Base-by-base conservation (phyloP, 2,113 vertebrate species). In the Pleuronectes platessa region DNA sequence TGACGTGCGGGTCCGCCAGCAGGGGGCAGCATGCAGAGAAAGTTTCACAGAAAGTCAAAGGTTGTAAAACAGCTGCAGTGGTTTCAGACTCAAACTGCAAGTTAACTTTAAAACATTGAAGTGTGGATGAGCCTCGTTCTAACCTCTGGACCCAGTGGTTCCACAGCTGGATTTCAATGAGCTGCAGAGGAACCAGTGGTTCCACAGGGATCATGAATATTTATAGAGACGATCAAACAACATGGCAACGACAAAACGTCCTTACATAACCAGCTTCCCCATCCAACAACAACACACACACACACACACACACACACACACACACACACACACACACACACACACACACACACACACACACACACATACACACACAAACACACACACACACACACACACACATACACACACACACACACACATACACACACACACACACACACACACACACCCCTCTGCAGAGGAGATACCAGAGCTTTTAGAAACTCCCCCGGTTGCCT, bases 401-500 rank as follows among this genome's bases (percentile, higher is more conserved):
- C 58, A 60, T 9, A 55, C 20, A 55, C 10, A 56, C 10, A 56
- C n/a, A 21, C 54, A 56, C 21, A 24, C 24, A 24, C 24, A 24
- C 24, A 24, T 2, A 24, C 24, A 24, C 24, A 24, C 24, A 24
- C 24, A 24, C 24, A 24, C 24, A 24, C 26, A 56, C 67, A 24
- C 72, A 64, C 45, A 56, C 54, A 59, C 63, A 26, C 31, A 18
- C 20, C 23, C 53, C 70, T 60, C 73, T 68, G 62, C 81, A 80
- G 73, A 77, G 78, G 82, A 84, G 78, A 84, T 11, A 87, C 81
- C 81, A 61, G 68, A 77, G 81, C 85, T 79, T 66, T 87, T 65
- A 84, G 68, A 84, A 70, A 79, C 75, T 47, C 84, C 78, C 85
- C 81, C 67, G 75, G 85, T 88, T 82, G 82, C 86, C 63, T 85